Evolutionary conservation across 2,797 vertebrate genomes (phyloP).

Genomic region (Myripristis murdjan): DNA sequence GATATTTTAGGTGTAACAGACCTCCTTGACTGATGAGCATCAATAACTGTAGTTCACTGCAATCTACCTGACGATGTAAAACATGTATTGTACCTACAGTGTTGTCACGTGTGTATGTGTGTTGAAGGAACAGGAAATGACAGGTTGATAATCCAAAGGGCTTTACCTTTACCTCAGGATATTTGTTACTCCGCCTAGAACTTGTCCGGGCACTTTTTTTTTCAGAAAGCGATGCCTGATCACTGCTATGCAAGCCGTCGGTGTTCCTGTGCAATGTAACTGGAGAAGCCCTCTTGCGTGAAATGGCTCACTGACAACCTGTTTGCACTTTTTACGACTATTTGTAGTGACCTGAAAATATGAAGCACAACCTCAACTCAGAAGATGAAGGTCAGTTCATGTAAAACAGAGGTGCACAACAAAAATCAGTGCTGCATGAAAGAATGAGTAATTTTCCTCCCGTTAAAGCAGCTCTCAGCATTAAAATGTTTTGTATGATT

Average conservation of each 20-base stretch:
- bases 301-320: conserved; percentile 10
- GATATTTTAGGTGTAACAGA: conserved; percentile 13
- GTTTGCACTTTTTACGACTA: not conserved
- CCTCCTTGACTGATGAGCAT: not conserved
- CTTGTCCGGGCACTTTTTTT: conserved; percentile 54
- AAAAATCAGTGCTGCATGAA: not conserved
- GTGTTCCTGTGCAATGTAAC: conserved; percentile 26
- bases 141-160: conserved; percentile 37
- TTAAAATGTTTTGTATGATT: conserved; percentile 1
- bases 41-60: not conserved
- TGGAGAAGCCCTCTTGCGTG: conserved; percentile 31
- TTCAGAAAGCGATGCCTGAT: conserved; percentile 10
- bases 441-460: not conserved
- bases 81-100: conserved; percentile 1
- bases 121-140: not conserved
- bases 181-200: conserved; percentile 52
- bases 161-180: conserved; percentile 56
- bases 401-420: not conserved
- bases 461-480: not conserved
- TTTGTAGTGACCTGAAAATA: conserved; percentile 6
- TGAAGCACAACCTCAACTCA: not conserved
- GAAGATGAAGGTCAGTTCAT: conserved; percentile 3
- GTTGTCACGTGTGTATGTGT: conserved; percentile 26
- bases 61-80: not conserved
- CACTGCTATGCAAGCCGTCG: conserved; percentile 45